Evolutionary conservation across 2,888 invertebrate species (phyloP), one percentile per base, ranked within the genome.

Genomic region (Xestobium rufovillosum): DNA sequence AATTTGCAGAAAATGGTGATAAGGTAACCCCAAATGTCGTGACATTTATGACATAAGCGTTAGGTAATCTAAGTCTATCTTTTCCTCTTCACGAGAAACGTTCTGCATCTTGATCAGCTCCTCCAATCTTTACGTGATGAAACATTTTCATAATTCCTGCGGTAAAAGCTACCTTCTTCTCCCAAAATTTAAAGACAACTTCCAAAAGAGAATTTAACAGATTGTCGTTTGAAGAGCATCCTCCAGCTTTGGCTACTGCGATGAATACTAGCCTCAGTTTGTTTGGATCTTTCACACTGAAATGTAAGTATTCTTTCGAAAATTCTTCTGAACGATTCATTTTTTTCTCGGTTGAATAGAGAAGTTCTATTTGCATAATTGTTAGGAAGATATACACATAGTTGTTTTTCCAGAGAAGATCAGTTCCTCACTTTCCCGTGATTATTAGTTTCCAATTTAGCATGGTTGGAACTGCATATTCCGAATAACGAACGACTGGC

Each of bases 121-220:
- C 33, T 10, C 36, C 35, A 10, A 42, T 41, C n/a, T 29, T 26
- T 12, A 46, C 29, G 17, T 35, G 11, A n/a, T 43, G 41, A 37
- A 46, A 42, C 38, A 45, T 19, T 19, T 19, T n/a, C n/a, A 8
- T 19, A n/a, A 19, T 19, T 6, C n/a, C n/a, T 19, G 23, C 23
- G 6, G 23, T 8, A 19, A 19, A 19, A 19, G 23, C 23, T 8
- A 19, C n/a, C 6, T n/a, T 19, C n/a, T 47, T 38, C 34, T 57
- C 52, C 25, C 63, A 38, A 38, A 65, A 66, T 1, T 57, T 52
- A 39, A 57, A 48, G 28, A 65, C 29, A 1, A 63, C 54, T 3
- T 57, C 56, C 1, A 53, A 36, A 26, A 65, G 38, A 3, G 60
- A 48, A 6, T 47, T 43, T 3, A 59, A 40, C 2, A 57, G 31